These are phyloP conservation scores for Acropternis orthonyx DNA, from an alignment of 2,797 vertebrate genomes.

Conservation along the genomic window DNA sequence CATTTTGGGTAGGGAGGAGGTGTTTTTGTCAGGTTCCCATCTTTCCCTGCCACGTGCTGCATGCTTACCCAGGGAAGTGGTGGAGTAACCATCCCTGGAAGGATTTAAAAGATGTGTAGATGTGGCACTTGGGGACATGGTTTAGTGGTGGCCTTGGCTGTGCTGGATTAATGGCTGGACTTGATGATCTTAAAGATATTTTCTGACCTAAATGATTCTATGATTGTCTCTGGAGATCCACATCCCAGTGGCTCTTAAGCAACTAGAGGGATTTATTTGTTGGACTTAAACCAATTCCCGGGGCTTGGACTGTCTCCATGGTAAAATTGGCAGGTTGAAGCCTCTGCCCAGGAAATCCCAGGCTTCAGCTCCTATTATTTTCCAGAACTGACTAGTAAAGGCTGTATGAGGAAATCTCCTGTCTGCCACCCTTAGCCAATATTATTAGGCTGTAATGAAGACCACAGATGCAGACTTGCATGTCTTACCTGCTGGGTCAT, in stretches of 20 bases:
- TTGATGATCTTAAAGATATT: not conserved
- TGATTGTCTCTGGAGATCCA: not conserved
- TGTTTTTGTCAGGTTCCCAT: not conserved
- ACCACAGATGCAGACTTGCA: not conserved
- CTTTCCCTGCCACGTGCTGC: not conserved
- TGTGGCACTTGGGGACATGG: not conserved
- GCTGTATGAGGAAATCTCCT: not conserved
- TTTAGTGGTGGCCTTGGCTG: not conserved
- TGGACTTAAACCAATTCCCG: not conserved
- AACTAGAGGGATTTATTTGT: not conserved
- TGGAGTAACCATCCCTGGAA: not conserved
- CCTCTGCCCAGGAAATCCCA: not conserved
- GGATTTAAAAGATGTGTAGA: not conserved
- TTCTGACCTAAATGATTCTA: not conserved
- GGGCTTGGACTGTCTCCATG: not conserved
- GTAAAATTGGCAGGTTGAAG: not conserved
- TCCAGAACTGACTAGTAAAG: not conserved
- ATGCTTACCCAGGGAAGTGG: not conserved
- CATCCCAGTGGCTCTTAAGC: not conserved
- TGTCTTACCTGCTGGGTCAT: not conserved
- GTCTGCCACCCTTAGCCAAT: not conserved
- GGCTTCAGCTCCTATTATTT: not conserved
- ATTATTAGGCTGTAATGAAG: not conserved
- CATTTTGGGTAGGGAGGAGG: not conserved
- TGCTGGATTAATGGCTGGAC: not conserved